Evolutionary conservation across 2,113 vertebrate genomes (phyloP).

Genomic region (Lophochroa leadbeateri): DNA sequence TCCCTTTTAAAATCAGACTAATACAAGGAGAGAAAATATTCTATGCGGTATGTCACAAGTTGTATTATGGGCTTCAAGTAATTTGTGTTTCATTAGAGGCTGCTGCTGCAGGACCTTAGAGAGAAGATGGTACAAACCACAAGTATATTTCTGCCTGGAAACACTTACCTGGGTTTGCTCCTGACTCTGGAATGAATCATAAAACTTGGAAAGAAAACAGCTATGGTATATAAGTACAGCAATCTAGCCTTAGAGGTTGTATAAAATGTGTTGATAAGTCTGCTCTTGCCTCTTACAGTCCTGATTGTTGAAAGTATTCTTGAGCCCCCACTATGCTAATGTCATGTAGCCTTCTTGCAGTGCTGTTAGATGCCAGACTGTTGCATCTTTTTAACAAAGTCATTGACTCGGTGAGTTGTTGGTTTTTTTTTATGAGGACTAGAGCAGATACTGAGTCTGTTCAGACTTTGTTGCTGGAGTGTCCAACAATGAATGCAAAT

Average conservation of each 20-base stretch:
- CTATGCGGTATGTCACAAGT: not conserved
- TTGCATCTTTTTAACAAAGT: not conserved
- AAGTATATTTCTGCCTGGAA: not conserved
- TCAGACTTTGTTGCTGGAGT: not conserved
- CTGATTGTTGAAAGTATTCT: not conserved
- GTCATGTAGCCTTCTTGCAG: not conserved
- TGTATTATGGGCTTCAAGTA: not conserved
- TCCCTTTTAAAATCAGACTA: not conserved
- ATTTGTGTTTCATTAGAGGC: not conserved
- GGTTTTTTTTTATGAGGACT: not conserved
- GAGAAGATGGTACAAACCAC: not conserved
- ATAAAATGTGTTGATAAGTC: not conserved
- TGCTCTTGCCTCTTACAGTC: not conserved
- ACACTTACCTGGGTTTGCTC: not conserved
- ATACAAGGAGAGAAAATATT: not conserved
- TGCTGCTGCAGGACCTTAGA: not conserved
- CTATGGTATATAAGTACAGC: not conserved
- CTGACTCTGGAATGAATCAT: not conserved
- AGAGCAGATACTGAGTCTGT: not conserved
- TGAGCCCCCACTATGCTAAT: rapidly evolving
- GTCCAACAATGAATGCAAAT: not conserved
- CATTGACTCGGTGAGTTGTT: not conserved
- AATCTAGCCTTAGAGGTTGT: not conserved
- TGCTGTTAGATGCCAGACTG: not conserved
- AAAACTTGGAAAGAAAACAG: not conserved